These are phyloP conservation scores for Zaprionus capensis DNA, from an alignment of 1,140 invertebrate species.

Conservation along the genomic window DNA sequence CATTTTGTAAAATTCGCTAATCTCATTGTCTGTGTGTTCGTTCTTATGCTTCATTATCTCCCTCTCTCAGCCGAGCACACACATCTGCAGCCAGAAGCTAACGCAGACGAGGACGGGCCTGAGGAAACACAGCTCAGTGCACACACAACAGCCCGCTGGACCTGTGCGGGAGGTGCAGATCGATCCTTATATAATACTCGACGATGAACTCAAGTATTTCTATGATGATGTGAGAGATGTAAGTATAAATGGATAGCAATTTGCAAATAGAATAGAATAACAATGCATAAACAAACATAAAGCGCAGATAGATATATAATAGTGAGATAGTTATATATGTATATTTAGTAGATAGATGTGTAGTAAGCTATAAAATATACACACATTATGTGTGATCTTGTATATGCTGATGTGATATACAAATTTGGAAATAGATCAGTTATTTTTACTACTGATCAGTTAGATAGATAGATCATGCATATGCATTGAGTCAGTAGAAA, in stretches of 20 bases:
- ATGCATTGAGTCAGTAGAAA: no score
- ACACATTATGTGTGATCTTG: no score
- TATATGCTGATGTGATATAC: background rate
- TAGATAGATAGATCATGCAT: no score
- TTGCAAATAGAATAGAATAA: background rate
- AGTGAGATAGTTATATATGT: no score
- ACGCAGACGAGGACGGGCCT: conserved; percentile 22
- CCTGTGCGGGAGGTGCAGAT: conserved; percentile 91
- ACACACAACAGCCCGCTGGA: conserved; percentile 89
- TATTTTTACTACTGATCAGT: no score
- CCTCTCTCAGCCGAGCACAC: conserved; percentile 58
- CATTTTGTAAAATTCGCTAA: conserved; percentile 42
- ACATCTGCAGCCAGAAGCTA: conserved; percentile 50
- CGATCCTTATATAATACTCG: conserved; percentile 93
- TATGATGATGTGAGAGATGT: conserved; percentile 93
- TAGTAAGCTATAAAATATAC: no score
- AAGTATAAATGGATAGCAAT: conserved; percentile 74
- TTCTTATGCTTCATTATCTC: no score
- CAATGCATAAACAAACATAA: background rate
- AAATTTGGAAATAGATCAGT: no score
- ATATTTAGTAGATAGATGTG: no score
- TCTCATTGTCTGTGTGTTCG: conserved; percentile 18
- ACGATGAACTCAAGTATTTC: conserved; percentile 92
- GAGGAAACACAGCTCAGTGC: conserved; percentile 86
- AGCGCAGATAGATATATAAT: no score